A percentile compares a stretch with the other conserved stretches of the same genome.
Conservation (phyloP, 2,113 vertebrate genomes). For the Aspiorhynchus laticeps region DNA sequence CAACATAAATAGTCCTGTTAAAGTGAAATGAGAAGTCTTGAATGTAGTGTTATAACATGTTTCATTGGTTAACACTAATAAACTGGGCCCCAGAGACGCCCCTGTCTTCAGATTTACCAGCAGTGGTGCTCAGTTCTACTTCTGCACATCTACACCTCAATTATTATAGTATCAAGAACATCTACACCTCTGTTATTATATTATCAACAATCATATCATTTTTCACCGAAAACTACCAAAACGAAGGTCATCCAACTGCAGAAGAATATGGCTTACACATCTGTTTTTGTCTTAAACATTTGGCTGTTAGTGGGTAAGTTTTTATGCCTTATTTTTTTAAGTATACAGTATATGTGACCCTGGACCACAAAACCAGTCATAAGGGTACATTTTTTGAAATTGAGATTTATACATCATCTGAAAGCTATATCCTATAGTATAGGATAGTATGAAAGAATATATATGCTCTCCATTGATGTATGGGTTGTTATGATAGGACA, state of each 20-base stretch:
- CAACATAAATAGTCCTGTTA: not conserved
- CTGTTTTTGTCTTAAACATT: not conserved
- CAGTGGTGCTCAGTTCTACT: not conserved
- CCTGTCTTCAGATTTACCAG: not conserved
- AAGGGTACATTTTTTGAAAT: not conserved
- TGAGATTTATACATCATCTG: no score
- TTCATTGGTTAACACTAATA: not conserved
- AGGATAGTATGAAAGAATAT: no score
- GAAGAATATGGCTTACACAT: not conserved
- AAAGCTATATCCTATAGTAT: no score
- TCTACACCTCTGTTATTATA: not conserved
- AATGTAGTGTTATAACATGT: not conserved
- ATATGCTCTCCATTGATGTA: no score
- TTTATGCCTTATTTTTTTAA: not conserved
- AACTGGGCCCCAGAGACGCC: not conserved
- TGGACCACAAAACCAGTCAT: not conserved
- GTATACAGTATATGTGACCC: not conserved
- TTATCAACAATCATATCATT: not conserved
- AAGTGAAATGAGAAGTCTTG: not conserved
- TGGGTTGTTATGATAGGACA: no score
- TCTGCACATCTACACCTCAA: not conserved
- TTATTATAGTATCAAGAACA: no score
- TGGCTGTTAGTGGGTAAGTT: not conserved
- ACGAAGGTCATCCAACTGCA: not conserved
- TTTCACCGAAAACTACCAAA: not conserved